phyloP scores from a whole-genome alignment of 1,140 invertebrate genomes.

The Batillaria attramentaria region DNA sequence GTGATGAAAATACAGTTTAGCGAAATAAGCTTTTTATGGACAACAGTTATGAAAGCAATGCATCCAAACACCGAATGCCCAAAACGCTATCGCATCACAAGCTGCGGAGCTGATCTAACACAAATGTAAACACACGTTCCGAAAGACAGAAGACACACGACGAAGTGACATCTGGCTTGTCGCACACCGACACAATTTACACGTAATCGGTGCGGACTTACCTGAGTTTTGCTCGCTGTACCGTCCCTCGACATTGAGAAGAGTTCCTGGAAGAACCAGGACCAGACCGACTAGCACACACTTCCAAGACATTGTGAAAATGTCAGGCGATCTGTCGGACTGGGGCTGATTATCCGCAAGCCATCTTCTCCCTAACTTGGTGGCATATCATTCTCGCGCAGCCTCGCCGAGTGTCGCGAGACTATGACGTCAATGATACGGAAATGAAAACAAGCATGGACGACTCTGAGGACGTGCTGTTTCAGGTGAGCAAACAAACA shows the following conservation, averaged over 20 bases:
- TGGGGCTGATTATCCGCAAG: constrained; percentile 20
- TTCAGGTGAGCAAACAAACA: constrained; percentile 52
- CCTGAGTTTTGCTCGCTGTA: not conserved
- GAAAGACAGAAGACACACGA: constrained; percentile 3
- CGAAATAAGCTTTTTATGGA: too few relatives aligned
- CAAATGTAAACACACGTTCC: too few relatives aligned
- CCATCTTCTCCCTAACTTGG: constrained; percentile 22
- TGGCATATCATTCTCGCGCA: constrained; percentile 21
- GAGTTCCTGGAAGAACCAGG: constrained; percentile 24
- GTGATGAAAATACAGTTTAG: too few relatives aligned
- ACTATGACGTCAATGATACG: constrained; percentile 31
- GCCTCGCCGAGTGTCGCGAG: not conserved
- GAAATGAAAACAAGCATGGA: constrained; percentile 56
- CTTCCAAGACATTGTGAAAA: constrained; percentile 33
- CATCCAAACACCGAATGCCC: too few relatives aligned
- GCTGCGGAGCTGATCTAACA: too few relatives aligned
- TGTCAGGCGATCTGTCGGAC: constrained; percentile 10
- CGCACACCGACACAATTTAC: not conserved
- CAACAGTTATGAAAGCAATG: too few relatives aligned
- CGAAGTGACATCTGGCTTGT: not conserved
- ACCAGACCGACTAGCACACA: constrained; percentile 23
- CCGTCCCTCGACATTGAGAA: constrained; percentile 10
- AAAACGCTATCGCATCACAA: too few relatives aligned
- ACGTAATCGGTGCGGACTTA: not conserved
- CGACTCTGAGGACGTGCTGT: constrained; percentile 47